Evolutionary conservation across 2,888 invertebrate species (phyloP).

Genomic region (Drosophila rellima): DNA sequence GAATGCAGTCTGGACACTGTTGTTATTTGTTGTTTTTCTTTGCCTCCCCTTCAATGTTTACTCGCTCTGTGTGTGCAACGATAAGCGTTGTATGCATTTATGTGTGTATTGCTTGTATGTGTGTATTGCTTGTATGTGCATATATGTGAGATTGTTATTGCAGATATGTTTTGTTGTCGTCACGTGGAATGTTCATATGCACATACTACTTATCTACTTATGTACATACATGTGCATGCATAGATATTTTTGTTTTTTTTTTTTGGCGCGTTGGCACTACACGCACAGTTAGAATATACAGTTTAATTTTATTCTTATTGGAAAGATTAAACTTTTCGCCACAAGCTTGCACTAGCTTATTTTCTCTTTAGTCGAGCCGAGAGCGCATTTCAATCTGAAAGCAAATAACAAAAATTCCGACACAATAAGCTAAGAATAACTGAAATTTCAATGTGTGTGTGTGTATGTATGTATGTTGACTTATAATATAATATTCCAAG

Average conservation of each 20-base stretch:
- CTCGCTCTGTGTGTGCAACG: conserved; percentile 34
- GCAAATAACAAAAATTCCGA: conserved; percentile 1
- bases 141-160: conserved; percentile 40
- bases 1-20: conserved; percentile 35
- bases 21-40: conserved; percentile 24
- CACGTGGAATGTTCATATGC: conserved; percentile 46
- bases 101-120: conserved; percentile 14
- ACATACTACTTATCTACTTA: conserved; percentile 9
- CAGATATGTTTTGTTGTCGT: conserved; percentile 60
- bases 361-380: neutral
- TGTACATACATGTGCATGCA: conserved; percentile 5
- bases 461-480: neutral
- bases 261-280: conserved; percentile 53
- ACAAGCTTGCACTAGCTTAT: neutral
- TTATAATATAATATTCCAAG: neutral
- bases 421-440: conserved; percentile 8
- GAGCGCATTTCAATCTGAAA: neutral
- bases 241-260: conserved; percentile 22
- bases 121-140: conserved; percentile 4
- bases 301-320: conserved; percentile 8
- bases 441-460: neutral
- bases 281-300: conserved; percentile 8
- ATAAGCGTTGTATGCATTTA: conserved; percentile 52
- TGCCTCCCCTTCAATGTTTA: conserved; percentile 59
- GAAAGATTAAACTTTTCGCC: conserved; percentile 11